A percentile compares a stretch with the other conserved stretches of the same genome.
phyloP scores from a whole-genome alignment of 2,888 invertebrate genomes.

The Ophion costatus region DNA sequence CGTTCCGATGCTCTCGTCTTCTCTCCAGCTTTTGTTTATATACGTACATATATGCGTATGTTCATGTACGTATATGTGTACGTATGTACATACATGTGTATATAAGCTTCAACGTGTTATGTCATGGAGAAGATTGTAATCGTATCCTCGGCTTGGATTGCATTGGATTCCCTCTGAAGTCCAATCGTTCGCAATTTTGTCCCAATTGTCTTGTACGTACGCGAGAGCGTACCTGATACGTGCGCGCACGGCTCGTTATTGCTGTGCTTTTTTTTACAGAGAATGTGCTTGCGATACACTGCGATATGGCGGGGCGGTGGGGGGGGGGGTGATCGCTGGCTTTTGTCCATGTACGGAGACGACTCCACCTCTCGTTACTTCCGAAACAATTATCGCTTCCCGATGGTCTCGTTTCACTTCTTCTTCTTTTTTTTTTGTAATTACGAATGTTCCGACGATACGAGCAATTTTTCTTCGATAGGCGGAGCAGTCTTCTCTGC shows the following conservation, averaged over 20 bases:
- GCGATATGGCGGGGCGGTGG: neutral
- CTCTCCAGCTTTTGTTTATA: conserved; percentile 66
- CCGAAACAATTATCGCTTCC: no score
- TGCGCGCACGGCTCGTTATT: conserved; percentile 70
- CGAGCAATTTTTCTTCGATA: no score
- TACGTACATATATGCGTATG: conserved; percentile 6
- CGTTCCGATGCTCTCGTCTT: conserved; percentile 54
- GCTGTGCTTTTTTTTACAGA: conserved; percentile 74
- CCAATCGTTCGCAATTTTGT: conserved; percentile 10
- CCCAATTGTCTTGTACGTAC: conserved; percentile 7
- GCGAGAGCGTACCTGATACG: conserved; percentile 17
- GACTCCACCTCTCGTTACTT: neutral
- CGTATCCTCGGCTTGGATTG: conserved; percentile 14
- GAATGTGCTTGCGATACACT: conserved; percentile 72
- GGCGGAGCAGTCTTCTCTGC: no score
- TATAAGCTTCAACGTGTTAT: conserved; percentile 31
- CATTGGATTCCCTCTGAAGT: conserved; percentile 6
- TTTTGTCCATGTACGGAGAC: conserved; percentile 7
- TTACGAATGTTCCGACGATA: no score
- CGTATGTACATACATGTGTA: conserved; percentile 38
- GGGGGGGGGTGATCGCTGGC: no score
- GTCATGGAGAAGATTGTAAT: conserved; percentile 49
- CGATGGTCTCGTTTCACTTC: no score
- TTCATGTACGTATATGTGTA: conserved; percentile 37
- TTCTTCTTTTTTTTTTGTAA: conserved; percentile 10